Evolutionary conservation across 2,113 vertebrate species (phyloP), one percentile per base, ranked within the genome.

Genomic region (Nanorana parkeri): DNA sequence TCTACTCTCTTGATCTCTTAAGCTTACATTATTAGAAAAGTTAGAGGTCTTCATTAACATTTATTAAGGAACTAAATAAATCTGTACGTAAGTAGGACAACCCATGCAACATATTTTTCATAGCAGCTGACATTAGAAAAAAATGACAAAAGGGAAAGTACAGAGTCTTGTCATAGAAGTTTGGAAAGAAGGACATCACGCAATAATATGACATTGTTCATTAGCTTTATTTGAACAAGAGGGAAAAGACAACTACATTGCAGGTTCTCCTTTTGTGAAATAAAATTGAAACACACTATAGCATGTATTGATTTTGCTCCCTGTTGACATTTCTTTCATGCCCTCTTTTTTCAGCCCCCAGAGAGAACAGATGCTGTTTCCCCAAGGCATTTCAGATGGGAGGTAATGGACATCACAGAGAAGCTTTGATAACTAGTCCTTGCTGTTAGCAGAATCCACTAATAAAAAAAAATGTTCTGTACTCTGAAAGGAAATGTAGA

Each of bases 281-380:
- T 68, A 51, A 52, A 52, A 52, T 10, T 24, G n/a, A 51, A 47
- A 17, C 3, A 51, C 41, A 21, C 41, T 69, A 41, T 26, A 29
- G 68, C 68, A 19, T 16, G 16, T 68, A 68, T 68, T 52, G 68
- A 69, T 69, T 69, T 69, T 69, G 41, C n/a, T 69, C 52, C 41
- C 68, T 52, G 41, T 69, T 69, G 41, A 69, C 5, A 69, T 52
- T 69, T 69, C 68, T 51, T 69, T 24, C 13, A 69, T 52, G 29
- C 36, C n/a, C 67, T 51, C 67, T 21, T 51, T 52, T 26, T 52
- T 26, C 36, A 17, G 21, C 21, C n/a, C 28, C 41, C 17, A 15
- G 15, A 23, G 15, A 23, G 21, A 23, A 52, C 13, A 69, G 16
- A 69, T 51, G 21, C 41, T 13, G n/a, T 52, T 24, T 69, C 21